phyloP scores from a whole-genome alignment of 2,888 invertebrate species.

The Flexamia atlantica region DNA sequence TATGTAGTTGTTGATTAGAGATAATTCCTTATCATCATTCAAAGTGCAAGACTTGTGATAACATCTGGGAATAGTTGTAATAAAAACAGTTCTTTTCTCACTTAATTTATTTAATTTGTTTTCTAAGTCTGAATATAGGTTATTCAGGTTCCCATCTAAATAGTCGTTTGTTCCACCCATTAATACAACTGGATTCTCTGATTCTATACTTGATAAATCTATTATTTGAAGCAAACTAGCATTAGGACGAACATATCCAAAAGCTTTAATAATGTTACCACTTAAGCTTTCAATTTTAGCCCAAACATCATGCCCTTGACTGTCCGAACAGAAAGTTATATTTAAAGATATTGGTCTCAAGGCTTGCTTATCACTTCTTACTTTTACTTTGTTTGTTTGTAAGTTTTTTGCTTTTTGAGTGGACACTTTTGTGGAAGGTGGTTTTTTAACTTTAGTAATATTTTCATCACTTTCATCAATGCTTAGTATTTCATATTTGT shows the following conservation, averaged over 20 bases:
- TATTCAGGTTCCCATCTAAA: neutral
- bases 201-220: neutral
- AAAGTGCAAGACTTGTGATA: neutral
- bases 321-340: conserved; percentile 31
- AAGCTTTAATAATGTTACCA: neutral
- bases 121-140: neutral
- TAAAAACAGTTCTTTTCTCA: neutral
- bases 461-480: no score
- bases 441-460: no score
- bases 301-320: neutral
- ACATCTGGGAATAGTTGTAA: neutral
- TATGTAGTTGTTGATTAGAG: neutral
- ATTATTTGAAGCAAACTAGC: conserved; percentile 14
- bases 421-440: neutral
- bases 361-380: no score
- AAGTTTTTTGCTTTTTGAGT: neutral
- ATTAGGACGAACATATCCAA: conserved; percentile 25
- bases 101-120: neutral
- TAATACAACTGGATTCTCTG: neutral
- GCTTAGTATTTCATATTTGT: no score
- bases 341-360: no score
- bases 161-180: neutral
- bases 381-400: neutral
- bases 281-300: conserved; percentile 25
- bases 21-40: neutral